A percentile compares a stretch with the other conserved stretches of the same genome.
These are phyloP conservation scores for Papilio glaucus DNA, from an alignment of 1,140 invertebrate genomes.

Conservation along the genomic window DNA sequence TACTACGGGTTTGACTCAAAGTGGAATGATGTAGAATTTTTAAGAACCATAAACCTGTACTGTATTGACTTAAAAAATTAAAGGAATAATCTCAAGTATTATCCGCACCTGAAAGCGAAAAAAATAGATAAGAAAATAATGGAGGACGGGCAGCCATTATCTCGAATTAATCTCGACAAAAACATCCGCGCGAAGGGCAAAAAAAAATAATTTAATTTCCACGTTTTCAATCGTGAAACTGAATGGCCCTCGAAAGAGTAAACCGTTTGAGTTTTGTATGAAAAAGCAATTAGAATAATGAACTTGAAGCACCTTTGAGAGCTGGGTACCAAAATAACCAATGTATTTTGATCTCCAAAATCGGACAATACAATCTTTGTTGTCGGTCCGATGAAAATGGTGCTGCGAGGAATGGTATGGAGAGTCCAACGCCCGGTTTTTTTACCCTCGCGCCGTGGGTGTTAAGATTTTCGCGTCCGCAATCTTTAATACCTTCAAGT, in stretches of 20 bases:
- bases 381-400: slow-evolving; percentile 44
- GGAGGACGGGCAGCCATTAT: slow-evolving; percentile 57
- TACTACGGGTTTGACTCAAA: too few species aligned
- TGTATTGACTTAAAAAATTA: slow-evolving; percentile 26
- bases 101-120: slow-evolving; percentile 39
- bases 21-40: not conserved
- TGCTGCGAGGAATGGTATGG: slow-evolving; percentile 44
- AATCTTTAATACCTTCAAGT: slow-evolving; percentile 74
- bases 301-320: slow-evolving; percentile 65
- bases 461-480: slow-evolving; percentile 67
- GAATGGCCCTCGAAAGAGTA: slow-evolving; percentile 70
- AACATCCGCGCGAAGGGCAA: slow-evolving; percentile 54
- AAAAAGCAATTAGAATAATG: slow-evolving; percentile 82
- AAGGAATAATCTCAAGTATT: slow-evolving; percentile 43
- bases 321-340: slow-evolving; percentile 44
- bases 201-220: slow-evolving; percentile 78
- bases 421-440: slow-evolving; percentile 43
- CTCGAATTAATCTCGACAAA: slow-evolving; percentile 69
- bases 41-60: not conserved
- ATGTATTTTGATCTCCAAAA: slow-evolving; percentile 39
- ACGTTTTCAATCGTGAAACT: slow-evolving; percentile 65
- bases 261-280: slow-evolving; percentile 70
- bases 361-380: not conserved
- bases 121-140: slow-evolving; percentile 44
- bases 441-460: slow-evolving; percentile 49